Conservation (phyloP, 30 jellyfish, hydroid and myxozoan species). For the Nemopilema nomurai region DNA sequence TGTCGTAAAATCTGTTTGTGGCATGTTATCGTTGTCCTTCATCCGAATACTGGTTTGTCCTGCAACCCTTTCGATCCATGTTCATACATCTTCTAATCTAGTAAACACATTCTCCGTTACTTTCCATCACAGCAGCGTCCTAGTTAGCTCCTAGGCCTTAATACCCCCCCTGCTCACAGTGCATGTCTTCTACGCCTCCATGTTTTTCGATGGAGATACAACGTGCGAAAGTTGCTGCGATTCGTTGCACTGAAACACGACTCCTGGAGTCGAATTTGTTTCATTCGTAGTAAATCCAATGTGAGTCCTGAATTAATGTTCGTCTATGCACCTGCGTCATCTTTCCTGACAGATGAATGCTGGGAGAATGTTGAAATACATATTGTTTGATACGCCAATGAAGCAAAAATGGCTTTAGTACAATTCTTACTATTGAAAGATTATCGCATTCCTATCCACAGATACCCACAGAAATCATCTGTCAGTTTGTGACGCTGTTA, state of each 20-base stretch:
- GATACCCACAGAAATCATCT: conserved; percentile 27
- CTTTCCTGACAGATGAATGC: background rate
- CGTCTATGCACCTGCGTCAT: background rate
- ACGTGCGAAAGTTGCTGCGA: background rate
- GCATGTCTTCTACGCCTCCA: too few relatives aligned
- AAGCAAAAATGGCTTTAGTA: background rate
- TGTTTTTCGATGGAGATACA: too few relatives aligned
- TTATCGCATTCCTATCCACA: conserved; percentile 16
- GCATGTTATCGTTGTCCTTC: too few relatives aligned
- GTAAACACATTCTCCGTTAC: too few relatives aligned
- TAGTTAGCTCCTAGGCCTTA: too few relatives aligned
- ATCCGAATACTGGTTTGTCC: too few relatives aligned
- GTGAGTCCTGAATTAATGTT: background rate
- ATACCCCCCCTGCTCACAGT: too few relatives aligned
- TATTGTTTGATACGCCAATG: background rate
- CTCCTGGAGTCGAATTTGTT: background rate
- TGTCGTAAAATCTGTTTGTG: too few relatives aligned
- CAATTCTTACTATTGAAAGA: conserved; percentile 23
- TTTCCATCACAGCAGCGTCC: too few relatives aligned
- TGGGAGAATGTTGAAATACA: background rate
- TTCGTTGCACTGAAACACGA: background rate
- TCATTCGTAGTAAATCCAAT: background rate
- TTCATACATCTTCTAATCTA: too few relatives aligned
- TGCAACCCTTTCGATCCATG: too few relatives aligned
- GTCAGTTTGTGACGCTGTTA: background rate